These are phyloP conservation scores for Troglohyphantes excavatus DNA, from an alignment of 2,888 invertebrate species.

Conservation along the genomic window DNA sequence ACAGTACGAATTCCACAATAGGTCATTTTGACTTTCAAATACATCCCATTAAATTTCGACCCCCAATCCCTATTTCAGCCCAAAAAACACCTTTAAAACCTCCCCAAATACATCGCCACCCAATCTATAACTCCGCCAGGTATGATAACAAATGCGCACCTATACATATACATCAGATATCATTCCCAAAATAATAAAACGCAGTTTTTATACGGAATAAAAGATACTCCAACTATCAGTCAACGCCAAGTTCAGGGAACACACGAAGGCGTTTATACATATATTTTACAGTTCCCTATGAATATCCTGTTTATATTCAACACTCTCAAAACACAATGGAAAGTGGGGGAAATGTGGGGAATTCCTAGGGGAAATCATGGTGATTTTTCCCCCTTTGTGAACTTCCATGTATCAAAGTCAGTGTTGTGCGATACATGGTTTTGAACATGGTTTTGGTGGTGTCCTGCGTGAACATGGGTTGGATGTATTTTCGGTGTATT, in stretches of 20 bases:
- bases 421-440: slow-evolving; percentile 50
- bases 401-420: slow-evolving; percentile 74
- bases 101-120: slow-evolving; percentile 32
- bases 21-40: slow-evolving; percentile 33
- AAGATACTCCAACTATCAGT: slow-evolving; percentile 36
- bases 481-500: neutral
- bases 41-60: slow-evolving; percentile 29
- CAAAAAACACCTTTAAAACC: neutral
- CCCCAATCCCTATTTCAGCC: neutral
- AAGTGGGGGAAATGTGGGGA: neutral
- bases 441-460: slow-evolving; percentile 55
- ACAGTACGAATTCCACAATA: neutral
- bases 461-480: neutral
- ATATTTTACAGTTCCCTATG: slow-evolving; percentile 64
- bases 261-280: slow-evolving; percentile 24
- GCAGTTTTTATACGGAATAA: slow-evolving; percentile 10
- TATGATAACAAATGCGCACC: slow-evolving; percentile 3
- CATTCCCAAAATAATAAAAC: slow-evolving; percentile 16
- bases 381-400: slow-evolving; percentile 31
- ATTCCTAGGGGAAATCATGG: slow-evolving; percentile 73
- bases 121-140: slow-evolving; percentile 27
- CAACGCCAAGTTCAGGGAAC: slow-evolving; percentile 29
- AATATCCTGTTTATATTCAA: slow-evolving; percentile 76
- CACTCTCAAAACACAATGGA: slow-evolving; percentile 53
- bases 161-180: slow-evolving; percentile 2